Evolutionary conservation across 2,888 invertebrate species (phyloP).

Genomic region (Eudasyphora cyanicolor): DNA sequence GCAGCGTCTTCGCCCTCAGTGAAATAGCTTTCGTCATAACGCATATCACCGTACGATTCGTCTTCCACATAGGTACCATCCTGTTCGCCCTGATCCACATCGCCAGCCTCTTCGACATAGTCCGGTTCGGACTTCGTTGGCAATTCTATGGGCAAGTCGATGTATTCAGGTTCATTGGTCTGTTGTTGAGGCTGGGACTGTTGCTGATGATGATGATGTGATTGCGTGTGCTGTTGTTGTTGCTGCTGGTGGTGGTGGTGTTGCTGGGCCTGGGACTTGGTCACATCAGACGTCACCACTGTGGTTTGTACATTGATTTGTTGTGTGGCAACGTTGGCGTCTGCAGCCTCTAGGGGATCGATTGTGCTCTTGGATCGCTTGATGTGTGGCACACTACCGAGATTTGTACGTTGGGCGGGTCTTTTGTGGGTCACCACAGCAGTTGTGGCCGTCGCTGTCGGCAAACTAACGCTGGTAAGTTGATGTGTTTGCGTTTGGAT

Average conservation of each 20-base stretch:
- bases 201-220: slow-evolving; percentile 64
- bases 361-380: slow-evolving; percentile 76
- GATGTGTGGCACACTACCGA: slow-evolving; percentile 72
- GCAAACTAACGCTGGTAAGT: slow-evolving; percentile 61
- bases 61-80: slow-evolving; percentile 85
- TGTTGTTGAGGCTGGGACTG: slow-evolving; percentile 69
- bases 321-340: slow-evolving; percentile 76
- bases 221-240: slow-evolving; percentile 39
- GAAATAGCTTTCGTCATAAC: slow-evolving; percentile 80
- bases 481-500: slow-evolving; percentile 64
- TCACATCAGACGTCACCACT: slow-evolving; percentile 75
- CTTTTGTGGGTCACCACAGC: slow-evolving; percentile 78
- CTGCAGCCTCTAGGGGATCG: slow-evolving; percentile 83
- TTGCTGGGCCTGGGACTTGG: slow-evolving; percentile 47
- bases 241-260: slow-evolving; percentile 54
- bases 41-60: slow-evolving; percentile 85
- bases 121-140: slow-evolving; percentile 86
- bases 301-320: slow-evolving; percentile 82
- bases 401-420: slow-evolving; percentile 75
- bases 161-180: slow-evolving; percentile 78
- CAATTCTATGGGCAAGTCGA: slow-evolving; percentile 80
- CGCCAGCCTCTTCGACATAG: slow-evolving; percentile 84
- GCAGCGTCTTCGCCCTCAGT: slow-evolving; percentile 79
- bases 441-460: slow-evolving; percentile 70
- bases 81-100: slow-evolving; percentile 84